These are phyloP conservation scores for Amiota mariae DNA, from an alignment of 2,888 invertebrate species.

Conservation along the genomic window DNA sequence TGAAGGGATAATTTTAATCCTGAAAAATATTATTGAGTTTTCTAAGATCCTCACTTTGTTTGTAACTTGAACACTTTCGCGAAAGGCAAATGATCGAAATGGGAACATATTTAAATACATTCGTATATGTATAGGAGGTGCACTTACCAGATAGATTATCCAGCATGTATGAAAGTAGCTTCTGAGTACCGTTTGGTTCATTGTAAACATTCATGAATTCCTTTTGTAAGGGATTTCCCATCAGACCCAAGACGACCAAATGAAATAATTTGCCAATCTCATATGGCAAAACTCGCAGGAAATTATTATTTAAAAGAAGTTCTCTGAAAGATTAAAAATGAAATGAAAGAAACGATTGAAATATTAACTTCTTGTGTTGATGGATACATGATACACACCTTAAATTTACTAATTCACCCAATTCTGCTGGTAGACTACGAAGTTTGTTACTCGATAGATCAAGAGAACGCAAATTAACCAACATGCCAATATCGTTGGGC, in stretches of 20 bases:
- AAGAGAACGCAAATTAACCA: slow-evolving; percentile 88
- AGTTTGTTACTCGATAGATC: slow-evolving; percentile 97
- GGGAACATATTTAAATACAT: too few relatives aligned
- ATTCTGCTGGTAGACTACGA: slow-evolving; percentile 93
- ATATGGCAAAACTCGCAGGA: slow-evolving; percentile 93
- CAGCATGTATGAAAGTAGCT: slow-evolving; percentile 94
- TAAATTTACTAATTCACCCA: slow-evolving; percentile 96
- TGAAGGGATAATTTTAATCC: too few relatives aligned
- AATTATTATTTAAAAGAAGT: slow-evolving; percentile 94
- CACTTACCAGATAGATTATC: slow-evolving; percentile 94
- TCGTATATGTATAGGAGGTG: not conserved
- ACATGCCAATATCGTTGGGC: slow-evolving; percentile 90
- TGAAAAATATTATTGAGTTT: too few relatives aligned
- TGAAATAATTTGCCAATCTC: slow-evolving; percentile 98
- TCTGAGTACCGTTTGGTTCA: slow-evolving; percentile 94
- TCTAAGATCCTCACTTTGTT: too few relatives aligned
- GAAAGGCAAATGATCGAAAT: too few relatives aligned
- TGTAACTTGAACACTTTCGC: too few relatives aligned
- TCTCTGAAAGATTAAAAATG: slow-evolving; percentile 79
- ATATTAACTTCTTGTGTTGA: not conserved
- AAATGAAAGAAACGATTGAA: not conserved
- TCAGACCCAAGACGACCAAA: slow-evolving; percentile 91
- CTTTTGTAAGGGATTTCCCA: slow-evolving; percentile 95
- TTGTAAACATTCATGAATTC: slow-evolving; percentile 93
- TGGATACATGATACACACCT: slow-evolving; percentile 76